A percentile compares a stretch with the other conserved stretches of the same genome.
Conservation (phyloP, 2,113 vertebrate species). For the Chionomys nivalis region DNA sequence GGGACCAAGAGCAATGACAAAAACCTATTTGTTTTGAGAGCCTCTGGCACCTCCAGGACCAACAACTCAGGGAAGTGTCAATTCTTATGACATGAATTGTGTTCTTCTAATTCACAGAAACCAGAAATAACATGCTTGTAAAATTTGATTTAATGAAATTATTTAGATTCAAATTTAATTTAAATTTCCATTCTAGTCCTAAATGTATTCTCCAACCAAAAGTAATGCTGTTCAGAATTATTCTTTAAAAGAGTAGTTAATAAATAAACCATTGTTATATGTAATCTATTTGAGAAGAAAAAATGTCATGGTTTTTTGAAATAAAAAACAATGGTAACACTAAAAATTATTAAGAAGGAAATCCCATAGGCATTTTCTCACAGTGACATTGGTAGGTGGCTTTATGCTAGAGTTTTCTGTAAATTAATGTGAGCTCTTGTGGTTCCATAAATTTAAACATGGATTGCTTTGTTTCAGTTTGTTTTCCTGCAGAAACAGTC, state of each 20-base stretch:
- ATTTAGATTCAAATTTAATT: conserved; percentile 22
- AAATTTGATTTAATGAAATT: conserved; percentile 19
- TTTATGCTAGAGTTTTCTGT: background rate
- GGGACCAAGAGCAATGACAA: background rate
- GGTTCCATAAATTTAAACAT: background rate
- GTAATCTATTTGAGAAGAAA: background rate
- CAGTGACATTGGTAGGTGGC: background rate
- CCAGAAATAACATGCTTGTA: background rate
- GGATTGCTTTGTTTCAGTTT: background rate
- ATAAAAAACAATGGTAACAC: background rate
- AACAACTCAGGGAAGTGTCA: background rate
- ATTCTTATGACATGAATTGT: background rate
- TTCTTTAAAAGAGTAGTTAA: background rate
- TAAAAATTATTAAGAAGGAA: background rate
- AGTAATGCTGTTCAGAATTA: background rate
- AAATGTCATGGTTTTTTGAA: conserved; percentile 4
- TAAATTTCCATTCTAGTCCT: background rate
- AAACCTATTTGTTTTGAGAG: background rate
- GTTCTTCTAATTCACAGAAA: conserved; percentile 20
- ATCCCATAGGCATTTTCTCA: background rate
- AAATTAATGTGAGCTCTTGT: background rate
- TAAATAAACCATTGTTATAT: background rate
- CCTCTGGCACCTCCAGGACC: no score
- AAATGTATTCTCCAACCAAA: background rate
- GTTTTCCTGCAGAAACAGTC: background rate